These are phyloP conservation scores for Pogonocherus hispidulus DNA, from an alignment of 2,888 invertebrate species.

Conservation along the genomic window DNA sequence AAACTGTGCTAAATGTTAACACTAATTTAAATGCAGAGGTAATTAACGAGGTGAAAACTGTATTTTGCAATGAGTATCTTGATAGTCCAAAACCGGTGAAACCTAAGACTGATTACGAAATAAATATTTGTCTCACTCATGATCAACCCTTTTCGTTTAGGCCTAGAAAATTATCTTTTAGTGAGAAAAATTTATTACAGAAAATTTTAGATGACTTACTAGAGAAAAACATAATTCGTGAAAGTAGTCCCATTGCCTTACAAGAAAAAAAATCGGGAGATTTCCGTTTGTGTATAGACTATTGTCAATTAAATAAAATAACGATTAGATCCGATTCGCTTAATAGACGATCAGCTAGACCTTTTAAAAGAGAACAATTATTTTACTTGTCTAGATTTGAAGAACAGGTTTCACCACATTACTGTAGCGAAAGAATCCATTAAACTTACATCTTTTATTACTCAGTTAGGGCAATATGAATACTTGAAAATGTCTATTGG, in stretches of 20 bases:
- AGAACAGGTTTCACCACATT: constrained; percentile 3
- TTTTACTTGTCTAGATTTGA: constrained; percentile 16
- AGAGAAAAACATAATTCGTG: not conserved
- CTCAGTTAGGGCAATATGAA: not conserved
- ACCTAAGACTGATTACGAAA: not conserved
- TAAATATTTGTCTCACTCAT: not conserved
- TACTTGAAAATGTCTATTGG: constrained; percentile 7
- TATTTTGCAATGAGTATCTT: not conserved
- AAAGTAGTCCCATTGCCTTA: not conserved
- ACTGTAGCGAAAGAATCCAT: constrained; percentile 4
- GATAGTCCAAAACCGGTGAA: not conserved
- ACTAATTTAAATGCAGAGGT: not conserved
- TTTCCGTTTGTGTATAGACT: not conserved
- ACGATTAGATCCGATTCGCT: not conserved
- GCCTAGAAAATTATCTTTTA: not conserved
- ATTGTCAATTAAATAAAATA: not conserved
- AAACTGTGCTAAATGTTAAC: not conserved
- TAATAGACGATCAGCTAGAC: constrained; percentile 15
- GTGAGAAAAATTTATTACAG: not conserved
- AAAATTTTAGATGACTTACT: not conserved
- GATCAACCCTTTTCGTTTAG: not conserved
- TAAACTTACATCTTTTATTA: constrained; percentile 19
- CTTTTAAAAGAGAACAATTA: constrained; percentile 2
- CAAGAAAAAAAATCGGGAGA: not conserved
- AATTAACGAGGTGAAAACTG: not conserved